Conservation (phyloP, 1,140 invertebrate genomes). For the Luehdorfia chinensis region DNA sequence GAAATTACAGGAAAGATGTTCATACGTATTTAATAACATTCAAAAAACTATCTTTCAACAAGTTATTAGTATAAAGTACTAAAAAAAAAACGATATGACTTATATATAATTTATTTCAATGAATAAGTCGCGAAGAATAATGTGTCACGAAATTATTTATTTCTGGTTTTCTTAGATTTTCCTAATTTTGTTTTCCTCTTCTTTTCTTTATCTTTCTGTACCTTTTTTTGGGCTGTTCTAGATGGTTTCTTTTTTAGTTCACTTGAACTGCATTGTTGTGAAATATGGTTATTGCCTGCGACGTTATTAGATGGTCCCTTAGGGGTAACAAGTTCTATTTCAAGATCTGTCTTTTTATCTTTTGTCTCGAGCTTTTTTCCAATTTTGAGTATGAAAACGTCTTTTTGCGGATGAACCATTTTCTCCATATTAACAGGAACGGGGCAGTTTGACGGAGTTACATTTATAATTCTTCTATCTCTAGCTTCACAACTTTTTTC, state of each 20-base stretch:
- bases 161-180: slow-evolving; percentile 33
- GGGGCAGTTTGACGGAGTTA: slow-evolving; percentile 58
- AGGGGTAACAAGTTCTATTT: slow-evolving; percentile 65
- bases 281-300: slow-evolving; percentile 33
- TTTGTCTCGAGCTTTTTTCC: slow-evolving; percentile 66
- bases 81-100: no score
- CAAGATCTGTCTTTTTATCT: slow-evolving; percentile 68
- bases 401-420: slow-evolving; percentile 49
- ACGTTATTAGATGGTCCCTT: slow-evolving; percentile 39
- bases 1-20: no score
- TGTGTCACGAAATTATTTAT: no score
- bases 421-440: slow-evolving; percentile 57
- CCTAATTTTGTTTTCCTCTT: slow-evolving; percentile 30
- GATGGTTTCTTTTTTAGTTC: slow-evolving; percentile 32
- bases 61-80: no score
- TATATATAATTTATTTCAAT: no score
- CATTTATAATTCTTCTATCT: slow-evolving; percentile 56
- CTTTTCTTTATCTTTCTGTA: slow-evolving; percentile 29
- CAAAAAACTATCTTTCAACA: no score
- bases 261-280: slow-evolving; percentile 45
- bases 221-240: slow-evolving; percentile 27
- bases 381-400: slow-evolving; percentile 69
- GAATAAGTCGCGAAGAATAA: no score
- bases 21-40: no score
- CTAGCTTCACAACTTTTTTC: slow-evolving; percentile 36